Evolutionary conservation across 2,888 invertebrate species (phyloP).

Genomic region (Amphipyra tragopoginis): DNA sequence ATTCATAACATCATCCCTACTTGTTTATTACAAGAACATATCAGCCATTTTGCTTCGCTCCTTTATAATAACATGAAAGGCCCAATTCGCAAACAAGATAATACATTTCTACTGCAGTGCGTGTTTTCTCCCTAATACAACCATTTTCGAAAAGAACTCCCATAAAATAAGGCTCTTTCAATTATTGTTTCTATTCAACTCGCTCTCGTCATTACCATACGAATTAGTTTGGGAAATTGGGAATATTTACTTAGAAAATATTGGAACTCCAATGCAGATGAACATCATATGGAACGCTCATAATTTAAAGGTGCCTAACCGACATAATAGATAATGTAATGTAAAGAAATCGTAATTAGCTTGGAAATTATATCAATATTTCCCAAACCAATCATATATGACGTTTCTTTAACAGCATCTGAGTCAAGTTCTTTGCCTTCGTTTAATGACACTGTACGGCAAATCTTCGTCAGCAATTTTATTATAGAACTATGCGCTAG

Average conservation of each 20-base stretch:
- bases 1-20: constrained; percentile 65
- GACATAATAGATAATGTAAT: constrained; percentile 5
- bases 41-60: constrained; percentile 66
- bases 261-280: constrained; percentile 29
- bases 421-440: no score
- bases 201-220: constrained; percentile 48
- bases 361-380: no score
- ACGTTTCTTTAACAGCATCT: no score
- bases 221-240: constrained; percentile 47
- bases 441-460: no score
- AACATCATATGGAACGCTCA: constrained; percentile 6
- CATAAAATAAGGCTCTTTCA: constrained; percentile 49
- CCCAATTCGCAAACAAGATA: constrained; percentile 74
- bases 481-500: no score
- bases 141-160: constrained; percentile 73
- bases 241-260: constrained; percentile 47
- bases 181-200: constrained; percentile 55
- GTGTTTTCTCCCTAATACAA: constrained; percentile 82
- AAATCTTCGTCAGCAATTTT: no score
- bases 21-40: constrained; percentile 70
- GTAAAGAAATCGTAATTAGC: background rate
- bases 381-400: no score
- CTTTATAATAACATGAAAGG: constrained; percentile 76
- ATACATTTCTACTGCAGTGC: constrained; percentile 72
- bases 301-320: constrained; percentile 12